A percentile compares a stretch with the other conserved stretches of the same genome.
Conservation (phyloP, 1,140 invertebrate genomes). For the Homarus americanus region DNA sequence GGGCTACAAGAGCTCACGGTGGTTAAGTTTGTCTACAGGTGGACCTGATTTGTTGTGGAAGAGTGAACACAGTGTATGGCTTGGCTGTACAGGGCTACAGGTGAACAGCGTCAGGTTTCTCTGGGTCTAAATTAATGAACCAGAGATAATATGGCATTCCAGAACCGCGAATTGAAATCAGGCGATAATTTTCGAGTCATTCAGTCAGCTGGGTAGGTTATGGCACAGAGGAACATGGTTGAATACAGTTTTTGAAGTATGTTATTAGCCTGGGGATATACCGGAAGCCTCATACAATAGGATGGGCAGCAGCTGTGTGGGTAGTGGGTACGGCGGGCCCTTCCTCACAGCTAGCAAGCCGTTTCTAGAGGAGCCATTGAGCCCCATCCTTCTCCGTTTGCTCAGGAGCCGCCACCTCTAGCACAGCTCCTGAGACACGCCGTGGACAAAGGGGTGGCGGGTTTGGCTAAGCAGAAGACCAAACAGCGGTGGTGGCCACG, state of each 20-base stretch:
- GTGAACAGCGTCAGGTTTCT: too few species aligned
- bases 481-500: constrained; percentile 47
- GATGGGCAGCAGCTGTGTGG: constrained; percentile 7
- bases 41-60: background rate
- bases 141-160: too few species aligned
- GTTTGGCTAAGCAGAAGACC: constrained; percentile 53
- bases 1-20: background rate
- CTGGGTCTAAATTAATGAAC: too few species aligned
- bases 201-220: background rate
- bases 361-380: constrained; percentile 20
- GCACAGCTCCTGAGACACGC: constrained; percentile 28
- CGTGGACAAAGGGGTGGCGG: constrained; percentile 39
- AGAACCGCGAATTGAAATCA: too few species aligned
- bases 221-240: background rate
- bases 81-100: background rate
- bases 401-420: constrained; percentile 31
- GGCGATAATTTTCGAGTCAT: too few species aligned
- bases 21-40: background rate
- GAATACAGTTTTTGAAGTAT: background rate
- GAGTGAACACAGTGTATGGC: background rate
- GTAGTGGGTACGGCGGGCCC: background rate
- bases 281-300: constrained; percentile 27
- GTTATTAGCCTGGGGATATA: constrained; percentile 3
- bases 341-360: too few species aligned
- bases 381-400: constrained; percentile 13